phyloP scores from a whole-genome alignment of 2,797 vertebrate genomes.

The Brotogeris chrysoptera region DNA sequence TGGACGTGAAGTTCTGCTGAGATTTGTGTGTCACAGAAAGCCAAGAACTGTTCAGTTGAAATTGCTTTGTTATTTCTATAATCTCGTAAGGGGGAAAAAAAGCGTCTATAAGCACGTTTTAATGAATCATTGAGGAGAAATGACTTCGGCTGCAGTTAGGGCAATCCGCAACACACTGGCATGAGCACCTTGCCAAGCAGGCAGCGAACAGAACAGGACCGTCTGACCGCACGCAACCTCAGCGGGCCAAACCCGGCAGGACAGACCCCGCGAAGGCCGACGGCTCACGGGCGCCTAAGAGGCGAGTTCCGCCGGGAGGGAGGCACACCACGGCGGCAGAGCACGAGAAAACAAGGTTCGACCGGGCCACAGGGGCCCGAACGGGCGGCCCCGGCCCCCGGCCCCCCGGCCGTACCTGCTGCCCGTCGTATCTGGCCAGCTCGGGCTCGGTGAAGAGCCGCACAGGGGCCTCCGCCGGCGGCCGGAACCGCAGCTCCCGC shows the following conservation, averaged over 20 bases:
- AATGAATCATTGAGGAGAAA: not conserved
- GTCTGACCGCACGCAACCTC: rapidly evolving
- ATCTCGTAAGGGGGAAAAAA: rapidly evolving
- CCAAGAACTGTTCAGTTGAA: not conserved
- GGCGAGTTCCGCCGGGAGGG: not conserved
- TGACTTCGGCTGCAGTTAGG: rapidly evolving
- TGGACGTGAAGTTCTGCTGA: not conserved
- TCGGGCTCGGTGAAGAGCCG: conserved; percentile 92
- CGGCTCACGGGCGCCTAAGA: rapidly evolving
- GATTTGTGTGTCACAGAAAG: not conserved
- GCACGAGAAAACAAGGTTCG: rapidly evolving
- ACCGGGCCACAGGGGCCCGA: not conserved
- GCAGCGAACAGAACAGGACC: rapidly evolving
- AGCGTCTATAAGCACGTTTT: not conserved
- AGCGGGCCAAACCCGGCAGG: not conserved
- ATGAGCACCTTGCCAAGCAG: not conserved
- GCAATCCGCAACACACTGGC: not conserved
- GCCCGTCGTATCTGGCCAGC: conserved; percentile 84
- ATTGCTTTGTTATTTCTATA: not conserved
- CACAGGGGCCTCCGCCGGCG: conserved; percentile 68
- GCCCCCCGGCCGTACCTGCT: conserved; percentile 75
- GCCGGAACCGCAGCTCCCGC: conserved; percentile 29
- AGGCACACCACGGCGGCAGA: not conserved
- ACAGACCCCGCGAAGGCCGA: rapidly evolving
- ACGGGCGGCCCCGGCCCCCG: not conserved